Conservation (phyloP, 37 sponge, comb jelly and placozoan species). For the Eunapius fragilis region DNA sequence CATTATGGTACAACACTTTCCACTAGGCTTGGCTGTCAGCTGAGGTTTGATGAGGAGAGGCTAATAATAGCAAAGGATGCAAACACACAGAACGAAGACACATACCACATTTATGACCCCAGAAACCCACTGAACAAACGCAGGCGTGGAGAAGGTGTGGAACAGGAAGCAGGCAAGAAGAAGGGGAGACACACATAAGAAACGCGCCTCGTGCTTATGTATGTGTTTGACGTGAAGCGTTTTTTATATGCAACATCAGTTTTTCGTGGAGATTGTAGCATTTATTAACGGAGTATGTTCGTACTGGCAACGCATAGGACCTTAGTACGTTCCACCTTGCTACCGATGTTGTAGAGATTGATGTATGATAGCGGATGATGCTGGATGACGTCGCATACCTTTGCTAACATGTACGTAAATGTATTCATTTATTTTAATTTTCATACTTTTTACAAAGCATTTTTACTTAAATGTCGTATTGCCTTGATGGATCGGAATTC, state of each 20-base stretch:
- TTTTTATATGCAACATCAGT: not conserved
- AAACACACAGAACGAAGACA: slow-evolving; percentile 75
- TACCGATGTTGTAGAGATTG: too few species aligned
- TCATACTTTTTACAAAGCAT: too few species aligned
- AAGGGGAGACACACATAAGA: not conserved
- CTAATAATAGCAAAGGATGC: slow-evolving; percentile 87
- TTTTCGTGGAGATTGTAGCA: too few species aligned
- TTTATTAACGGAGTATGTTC: too few species aligned
- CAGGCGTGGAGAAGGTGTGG: slow-evolving; percentile 60
- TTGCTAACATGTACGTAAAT: too few species aligned
- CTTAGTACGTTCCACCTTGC: too few species aligned
- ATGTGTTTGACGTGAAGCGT: not conserved
- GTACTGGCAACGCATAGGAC: too few species aligned
- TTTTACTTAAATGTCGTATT: too few species aligned
- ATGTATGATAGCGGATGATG: too few species aligned
- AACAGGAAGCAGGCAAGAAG: slow-evolving; percentile 1
- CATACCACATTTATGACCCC: slow-evolving; percentile 97
- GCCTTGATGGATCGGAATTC: too few species aligned
- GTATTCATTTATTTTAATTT: too few species aligned
- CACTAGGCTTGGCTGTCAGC: slow-evolving; percentile 63
- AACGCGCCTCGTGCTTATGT: not conserved
- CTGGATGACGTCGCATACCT: too few species aligned
- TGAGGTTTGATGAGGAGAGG: slow-evolving; percentile 44
- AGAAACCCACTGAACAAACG: slow-evolving; percentile 95
- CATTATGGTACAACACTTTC: not conserved